These are phyloP conservation scores for Rhyacichthys aspro DNA, from an alignment of 2,797 vertebrate species.

Conservation along the genomic window DNA sequence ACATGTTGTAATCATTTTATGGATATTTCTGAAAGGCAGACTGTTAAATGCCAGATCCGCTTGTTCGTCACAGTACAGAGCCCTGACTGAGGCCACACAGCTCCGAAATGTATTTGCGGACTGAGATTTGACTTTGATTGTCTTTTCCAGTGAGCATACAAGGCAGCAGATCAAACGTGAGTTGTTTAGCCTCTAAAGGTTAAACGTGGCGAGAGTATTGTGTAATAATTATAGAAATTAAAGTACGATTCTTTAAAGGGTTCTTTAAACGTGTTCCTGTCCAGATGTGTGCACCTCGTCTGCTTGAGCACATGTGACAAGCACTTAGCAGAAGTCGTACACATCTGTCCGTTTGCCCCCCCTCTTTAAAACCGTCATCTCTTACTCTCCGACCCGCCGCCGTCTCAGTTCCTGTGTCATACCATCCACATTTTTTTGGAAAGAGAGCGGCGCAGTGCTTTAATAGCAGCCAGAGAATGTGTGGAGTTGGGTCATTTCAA, in stretches of 20 bases:
- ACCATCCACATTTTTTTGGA: slow-evolving; percentile 53
- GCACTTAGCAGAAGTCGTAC: slow-evolving; percentile 45
- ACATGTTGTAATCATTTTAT: slow-evolving; percentile 74
- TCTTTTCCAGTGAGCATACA: slow-evolving; percentile 45
- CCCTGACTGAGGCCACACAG: slow-evolving; percentile 27
- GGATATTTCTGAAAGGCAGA: slow-evolving; percentile 67
- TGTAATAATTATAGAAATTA: slow-evolving; percentile 63
- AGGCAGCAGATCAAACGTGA: slow-evolving; percentile 47
- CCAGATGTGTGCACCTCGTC: slow-evolving; percentile 57
- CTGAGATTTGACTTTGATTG: slow-evolving; percentile 55
- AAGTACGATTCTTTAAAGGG: slow-evolving; percentile 27
- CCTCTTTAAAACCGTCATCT: slow-evolving; percentile 3
- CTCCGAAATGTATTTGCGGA: slow-evolving; percentile 34
- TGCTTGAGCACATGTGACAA: slow-evolving; percentile 55
- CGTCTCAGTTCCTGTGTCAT: slow-evolving; percentile 67
- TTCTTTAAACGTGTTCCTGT: slow-evolving; percentile 25
- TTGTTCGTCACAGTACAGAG: slow-evolving; percentile 48
- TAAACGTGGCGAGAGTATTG: slow-evolving; percentile 30
- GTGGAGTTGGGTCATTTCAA: slow-evolving; percentile 85
- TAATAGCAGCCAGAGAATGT: slow-evolving; percentile 83
- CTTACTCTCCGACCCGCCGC: slow-evolving; percentile 43
- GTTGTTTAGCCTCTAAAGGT: slow-evolving; percentile 44
- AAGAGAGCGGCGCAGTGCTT: slow-evolving; percentile 71
- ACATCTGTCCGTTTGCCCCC: slow-evolving; percentile 44
- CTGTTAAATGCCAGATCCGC: slow-evolving; percentile 65